Base-by-base conservation (phyloP, 2,113 vertebrate genomes). In the Clupea harengus region DNA sequence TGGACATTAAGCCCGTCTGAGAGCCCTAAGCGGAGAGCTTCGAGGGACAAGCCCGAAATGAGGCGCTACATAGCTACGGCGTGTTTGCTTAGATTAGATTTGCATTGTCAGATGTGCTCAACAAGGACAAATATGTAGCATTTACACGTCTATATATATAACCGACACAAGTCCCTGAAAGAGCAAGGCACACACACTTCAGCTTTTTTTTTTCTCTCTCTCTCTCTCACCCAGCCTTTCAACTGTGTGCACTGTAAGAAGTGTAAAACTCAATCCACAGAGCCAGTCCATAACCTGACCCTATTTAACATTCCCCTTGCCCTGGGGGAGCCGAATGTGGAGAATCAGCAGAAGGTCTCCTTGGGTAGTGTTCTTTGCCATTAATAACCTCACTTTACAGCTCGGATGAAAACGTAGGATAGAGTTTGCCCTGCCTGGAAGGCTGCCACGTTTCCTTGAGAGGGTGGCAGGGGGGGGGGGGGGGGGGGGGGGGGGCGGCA, bases 321-420 rank as follows among this genome's bases (percentile, higher is more conserved):
- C 90, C 82, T 84, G 45, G 45, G 60, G 82, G 47, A 80, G 60
- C 80, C 39, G 89, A 89, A 86, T 80, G 87, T 84, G 90, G 91
- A 89, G 90, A 91, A 47, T 89, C 93, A 89, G 93, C 89, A 90
- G 54, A 84, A 46, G 85, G 83, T 88, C 86, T 94, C 93, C 87
- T 92, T 72, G 90, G 87, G 92, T 94, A 93, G 93, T 78, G 92
- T 87, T 91, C 89, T 3, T 72, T 92, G 86, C 10, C 93, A 92
- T 95, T 93, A 88, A 94, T 95, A 92, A 92, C 94, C 93, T 82
- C 83, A 90, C 88, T 94, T 92, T 93, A 86, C 90, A 13, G 85
- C 88, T 88, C 85, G 54, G 93, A 95, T 95, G 93, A 93, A 93
- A 93, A 88, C 87, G 88, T 86, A 88, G 93, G 87, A 84, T 91